These are phyloP conservation scores for Plecturocebus donacophilus DNA, from an alignment of 2,113 vertebrate genomes.

Conservation along the genomic window DNA sequence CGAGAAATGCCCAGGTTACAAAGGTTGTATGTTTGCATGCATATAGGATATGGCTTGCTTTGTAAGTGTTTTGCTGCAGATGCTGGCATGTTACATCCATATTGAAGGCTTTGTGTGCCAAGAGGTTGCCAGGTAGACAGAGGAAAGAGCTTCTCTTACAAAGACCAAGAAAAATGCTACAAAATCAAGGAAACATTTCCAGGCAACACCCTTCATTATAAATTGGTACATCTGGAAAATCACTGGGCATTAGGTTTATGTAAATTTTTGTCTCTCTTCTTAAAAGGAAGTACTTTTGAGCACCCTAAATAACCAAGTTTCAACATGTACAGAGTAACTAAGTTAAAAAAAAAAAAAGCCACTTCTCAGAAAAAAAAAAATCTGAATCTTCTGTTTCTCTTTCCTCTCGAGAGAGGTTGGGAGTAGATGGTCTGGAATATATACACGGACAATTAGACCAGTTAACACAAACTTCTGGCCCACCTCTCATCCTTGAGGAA, in stretches of 20 bases:
- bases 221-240: constrained; percentile 40
- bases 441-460: not conserved
- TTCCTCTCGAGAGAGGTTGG: constrained; percentile 14
- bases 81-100: not conserved
- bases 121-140: not conserved
- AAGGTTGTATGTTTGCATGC: not conserved
- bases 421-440: not conserved
- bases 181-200: not conserved
- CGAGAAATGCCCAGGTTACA: not conserved
- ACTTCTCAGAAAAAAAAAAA: not conserved
- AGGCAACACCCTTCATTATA: constrained; percentile 36
- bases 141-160: not conserved
- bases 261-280: constrained; percentile 24
- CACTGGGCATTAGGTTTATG: not conserved
- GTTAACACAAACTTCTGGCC: not conserved
- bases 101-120: not conserved
- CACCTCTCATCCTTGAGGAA: not conserved
- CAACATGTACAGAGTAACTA: not conserved
- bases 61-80: not conserved
- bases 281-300: constrained; percentile 59
- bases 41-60: not conserved
- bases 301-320: constrained; percentile 29
- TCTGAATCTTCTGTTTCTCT: not conserved
- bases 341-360: not conserved
- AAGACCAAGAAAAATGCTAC: constrained; percentile 32